These are phyloP conservation scores for Speoplatyrhinus poulsoni DNA, from an alignment of 2,113 vertebrate species.

Conservation along the genomic window DNA sequence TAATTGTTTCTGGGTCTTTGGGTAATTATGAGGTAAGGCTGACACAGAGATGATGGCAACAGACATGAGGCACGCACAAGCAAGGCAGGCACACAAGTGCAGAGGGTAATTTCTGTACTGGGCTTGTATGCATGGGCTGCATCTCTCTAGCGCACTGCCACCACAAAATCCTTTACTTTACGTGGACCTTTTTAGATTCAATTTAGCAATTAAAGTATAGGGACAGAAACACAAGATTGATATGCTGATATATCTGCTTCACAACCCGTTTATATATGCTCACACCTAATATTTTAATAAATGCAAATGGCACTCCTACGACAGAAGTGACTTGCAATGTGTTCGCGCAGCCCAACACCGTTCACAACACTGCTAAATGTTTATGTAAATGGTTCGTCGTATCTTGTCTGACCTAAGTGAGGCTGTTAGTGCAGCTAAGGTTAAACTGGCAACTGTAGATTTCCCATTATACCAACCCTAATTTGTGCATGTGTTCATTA, in stretches of 20 bases:
- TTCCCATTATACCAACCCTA: not conserved
- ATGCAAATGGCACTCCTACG: constrained; percentile 67
- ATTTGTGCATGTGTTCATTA: constrained; percentile 11
- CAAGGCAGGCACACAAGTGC: constrained; percentile 25
- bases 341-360: constrained; percentile 51
- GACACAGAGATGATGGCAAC: constrained; percentile 34
- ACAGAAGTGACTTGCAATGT: constrained; percentile 48
- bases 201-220: constrained; percentile 1
- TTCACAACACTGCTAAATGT: constrained; percentile 51
- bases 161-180: too few species aligned
- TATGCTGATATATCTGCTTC: constrained; percentile 37
- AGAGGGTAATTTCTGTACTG: constrained; percentile 6
- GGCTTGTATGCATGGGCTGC: constrained; percentile 16
- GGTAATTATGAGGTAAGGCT: constrained; percentile 35
- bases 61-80: not conserved
- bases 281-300: constrained; percentile 63
- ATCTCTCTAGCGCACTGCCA: constrained; percentile 19
- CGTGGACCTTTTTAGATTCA: constrained; percentile 2
- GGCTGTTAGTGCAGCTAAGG: constrained; percentile 28
- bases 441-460: constrained; percentile 7
- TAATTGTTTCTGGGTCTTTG: constrained; percentile 11
- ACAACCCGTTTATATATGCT: constrained; percentile 27
- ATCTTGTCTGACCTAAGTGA: constrained; percentile 40
- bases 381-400: constrained; percentile 63
- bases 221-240: not conserved